phyloP scores from a whole-genome alignment of 2,113 vertebrate species.

The Myrmophylax atrothorax region DNA sequence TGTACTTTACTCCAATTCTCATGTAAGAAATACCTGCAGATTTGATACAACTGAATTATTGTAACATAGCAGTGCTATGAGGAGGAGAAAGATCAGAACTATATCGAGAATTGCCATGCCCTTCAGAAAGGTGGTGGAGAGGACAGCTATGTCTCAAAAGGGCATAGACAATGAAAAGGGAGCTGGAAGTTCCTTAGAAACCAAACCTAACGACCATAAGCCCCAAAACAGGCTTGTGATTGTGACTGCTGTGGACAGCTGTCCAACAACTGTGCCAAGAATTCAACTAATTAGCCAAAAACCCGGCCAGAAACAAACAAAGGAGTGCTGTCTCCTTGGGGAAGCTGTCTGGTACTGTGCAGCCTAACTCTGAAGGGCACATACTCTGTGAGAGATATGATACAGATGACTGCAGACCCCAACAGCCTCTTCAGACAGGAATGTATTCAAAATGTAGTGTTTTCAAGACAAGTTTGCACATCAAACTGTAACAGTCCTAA shows the following conservation, averaged over 20 bases:
- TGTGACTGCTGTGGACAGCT: slow-evolving; percentile 45
- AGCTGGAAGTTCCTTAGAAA: slow-evolving; percentile 44
- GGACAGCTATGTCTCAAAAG: slow-evolving; percentile 33
- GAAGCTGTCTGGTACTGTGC: slow-evolving; percentile 20
- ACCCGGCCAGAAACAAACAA: slow-evolving; percentile 40
- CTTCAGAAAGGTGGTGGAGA: slow-evolving; percentile 18
- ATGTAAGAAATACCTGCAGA: not conserved
- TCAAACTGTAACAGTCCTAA: not conserved
- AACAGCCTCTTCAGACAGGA: not conserved
- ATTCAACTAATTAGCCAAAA: slow-evolving; percentile 42
- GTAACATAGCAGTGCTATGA: not conserved
- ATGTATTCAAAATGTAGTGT: not conserved
- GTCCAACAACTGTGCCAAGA: slow-evolving; percentile 62
- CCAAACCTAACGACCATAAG: slow-evolving; percentile 47
- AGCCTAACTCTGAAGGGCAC: not conserved
- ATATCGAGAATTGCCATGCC: not conserved
- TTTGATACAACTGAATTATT: not conserved
- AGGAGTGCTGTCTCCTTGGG: slow-evolving; percentile 38
- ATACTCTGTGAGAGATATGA: not conserved
- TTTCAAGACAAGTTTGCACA: not conserved
- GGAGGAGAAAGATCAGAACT: not conserved
- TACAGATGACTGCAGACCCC: not conserved
- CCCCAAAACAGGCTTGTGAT: slow-evolving; percentile 53
- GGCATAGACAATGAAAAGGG: slow-evolving; percentile 6
- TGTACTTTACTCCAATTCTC: not conserved